A percentile compares a stretch with the other conserved stretches of the same genome.
Conservation (phyloP, 1,140 invertebrate species). For the Eriocheir sinensis region DNA sequence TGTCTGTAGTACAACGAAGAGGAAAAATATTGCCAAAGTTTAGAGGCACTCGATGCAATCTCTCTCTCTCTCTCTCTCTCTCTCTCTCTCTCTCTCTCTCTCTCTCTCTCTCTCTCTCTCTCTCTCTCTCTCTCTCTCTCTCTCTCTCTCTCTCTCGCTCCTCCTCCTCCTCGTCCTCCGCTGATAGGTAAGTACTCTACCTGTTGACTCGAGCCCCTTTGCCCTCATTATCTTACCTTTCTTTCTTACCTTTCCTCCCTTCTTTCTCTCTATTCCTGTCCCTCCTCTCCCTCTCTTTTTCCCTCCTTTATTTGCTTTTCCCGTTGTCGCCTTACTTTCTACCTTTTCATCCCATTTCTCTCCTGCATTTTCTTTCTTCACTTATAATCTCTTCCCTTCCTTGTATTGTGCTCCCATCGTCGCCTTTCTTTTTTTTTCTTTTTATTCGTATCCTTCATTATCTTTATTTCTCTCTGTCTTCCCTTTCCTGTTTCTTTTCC, state of each 20-base stretch:
- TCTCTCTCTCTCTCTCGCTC: background rate
- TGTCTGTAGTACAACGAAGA: no score
- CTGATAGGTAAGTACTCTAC: background rate
- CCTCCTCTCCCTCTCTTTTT: background rate
- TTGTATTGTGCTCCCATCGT: no score
- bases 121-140: constrained; percentile 9
- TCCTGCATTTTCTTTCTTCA: no score
- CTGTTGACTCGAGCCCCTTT: background rate
- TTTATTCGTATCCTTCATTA: no score
- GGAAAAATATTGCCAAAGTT: no score
- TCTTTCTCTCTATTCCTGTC: background rate
- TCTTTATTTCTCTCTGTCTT: no score
- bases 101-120: background rate
- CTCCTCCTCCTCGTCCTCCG: background rate
- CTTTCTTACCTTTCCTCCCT: background rate
- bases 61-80: background rate
- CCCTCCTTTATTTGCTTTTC: no score
- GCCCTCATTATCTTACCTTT: background rate
- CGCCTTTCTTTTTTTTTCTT: no score
- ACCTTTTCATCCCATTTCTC: no score
- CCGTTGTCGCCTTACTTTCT: no score
- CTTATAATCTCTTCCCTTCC: no score
- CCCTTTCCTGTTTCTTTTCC: background rate
- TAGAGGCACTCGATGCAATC: background rate
- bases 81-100: constrained; percentile 14